phyloP scores from a whole-genome alignment of 2,113 vertebrate species.

The Pygoscelis antarcticus region DNA sequence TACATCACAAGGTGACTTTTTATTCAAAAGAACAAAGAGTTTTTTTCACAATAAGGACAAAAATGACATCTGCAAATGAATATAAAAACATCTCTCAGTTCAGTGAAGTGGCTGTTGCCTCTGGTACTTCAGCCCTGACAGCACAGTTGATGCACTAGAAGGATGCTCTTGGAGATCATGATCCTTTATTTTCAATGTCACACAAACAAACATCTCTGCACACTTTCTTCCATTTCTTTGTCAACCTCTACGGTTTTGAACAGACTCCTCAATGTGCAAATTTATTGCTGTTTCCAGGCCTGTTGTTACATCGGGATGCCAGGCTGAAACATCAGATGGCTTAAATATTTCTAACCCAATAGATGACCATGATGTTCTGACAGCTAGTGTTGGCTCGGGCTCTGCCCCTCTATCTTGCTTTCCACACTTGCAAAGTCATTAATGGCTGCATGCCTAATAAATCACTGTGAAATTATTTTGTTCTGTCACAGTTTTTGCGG shows the following conservation, averaged over 20 bases:
- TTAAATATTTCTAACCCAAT: background rate
- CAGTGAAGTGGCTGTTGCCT: background rate
- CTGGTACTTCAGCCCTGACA: background rate
- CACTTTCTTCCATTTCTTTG: background rate
- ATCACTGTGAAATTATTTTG: background rate
- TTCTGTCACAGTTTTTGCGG: background rate
- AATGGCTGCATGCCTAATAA: slow-evolving; percentile 21
- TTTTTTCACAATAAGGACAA: background rate
- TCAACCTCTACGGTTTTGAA: background rate
- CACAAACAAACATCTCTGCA: background rate
- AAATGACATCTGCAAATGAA: background rate
- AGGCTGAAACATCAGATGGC: slow-evolving; percentile 5
- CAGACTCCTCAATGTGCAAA: background rate
- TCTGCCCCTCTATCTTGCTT: slow-evolving; percentile 16
- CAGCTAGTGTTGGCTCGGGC: background rate
- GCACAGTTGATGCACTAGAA: background rate
- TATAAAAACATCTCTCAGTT: background rate
- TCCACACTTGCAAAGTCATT: slow-evolving; percentile 30
- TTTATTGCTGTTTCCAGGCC: background rate
- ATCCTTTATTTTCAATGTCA: background rate
- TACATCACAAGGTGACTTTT: background rate
- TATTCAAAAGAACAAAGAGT: background rate
- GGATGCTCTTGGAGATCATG: background rate
- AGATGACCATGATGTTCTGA: background rate
- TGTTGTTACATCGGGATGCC: background rate